phyloP scores from a whole-genome alignment of 2,113 vertebrate species.

The Reinhardtius hippoglossoides region DNA sequence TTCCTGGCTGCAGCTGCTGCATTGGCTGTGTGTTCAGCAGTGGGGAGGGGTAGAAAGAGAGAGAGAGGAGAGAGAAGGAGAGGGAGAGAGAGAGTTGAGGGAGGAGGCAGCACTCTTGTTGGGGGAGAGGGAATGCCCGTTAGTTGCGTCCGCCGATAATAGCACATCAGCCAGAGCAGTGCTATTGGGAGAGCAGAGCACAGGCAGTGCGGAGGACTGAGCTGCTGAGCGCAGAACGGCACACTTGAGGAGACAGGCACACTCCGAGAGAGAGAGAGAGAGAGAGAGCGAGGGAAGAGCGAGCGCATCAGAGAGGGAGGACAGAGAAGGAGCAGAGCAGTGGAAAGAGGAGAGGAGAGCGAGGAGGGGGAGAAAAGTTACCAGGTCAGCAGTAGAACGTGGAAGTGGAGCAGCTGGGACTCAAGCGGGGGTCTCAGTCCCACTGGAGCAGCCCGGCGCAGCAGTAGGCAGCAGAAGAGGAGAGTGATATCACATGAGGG shows the following conservation, averaged over 20 bases:
- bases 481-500: constrained; percentile 54
- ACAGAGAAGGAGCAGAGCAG: constrained; percentile 1
- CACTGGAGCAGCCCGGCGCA: constrained; percentile 36
- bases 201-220: constrained; percentile 64
- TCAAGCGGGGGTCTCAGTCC: constrained; percentile 51
- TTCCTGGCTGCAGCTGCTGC: constrained; percentile 61
- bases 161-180: constrained; percentile 80
- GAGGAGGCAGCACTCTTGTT: constrained; percentile 35
- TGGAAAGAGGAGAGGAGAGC: constrained; percentile 30
- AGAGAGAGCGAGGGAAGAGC: constrained; percentile 31
- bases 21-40: constrained; percentile 82
- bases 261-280: constrained; percentile 1
- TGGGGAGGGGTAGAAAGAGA: constrained; percentile 65
- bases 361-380: constrained; percentile 58
- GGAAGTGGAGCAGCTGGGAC: constrained; percentile 80
- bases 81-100: constrained; percentile 44
- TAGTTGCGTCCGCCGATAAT: constrained; percentile 86
- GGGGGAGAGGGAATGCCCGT: constrained; percentile 82
- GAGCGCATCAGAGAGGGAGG: constrained; percentile 16
- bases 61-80: constrained; percentile 54
- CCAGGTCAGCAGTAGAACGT: constrained; percentile 78
- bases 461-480: constrained; percentile 38
- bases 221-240: constrained; percentile 69
- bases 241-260: constrained; percentile 56
- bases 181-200: constrained; percentile 70